Percentiles rank a stretch among this genome's conserved stretches.
Evolutionary conservation across 1,140 invertebrate genomes (phyloP).

Genomic region (Plectrocnemia conspersa): DNA sequence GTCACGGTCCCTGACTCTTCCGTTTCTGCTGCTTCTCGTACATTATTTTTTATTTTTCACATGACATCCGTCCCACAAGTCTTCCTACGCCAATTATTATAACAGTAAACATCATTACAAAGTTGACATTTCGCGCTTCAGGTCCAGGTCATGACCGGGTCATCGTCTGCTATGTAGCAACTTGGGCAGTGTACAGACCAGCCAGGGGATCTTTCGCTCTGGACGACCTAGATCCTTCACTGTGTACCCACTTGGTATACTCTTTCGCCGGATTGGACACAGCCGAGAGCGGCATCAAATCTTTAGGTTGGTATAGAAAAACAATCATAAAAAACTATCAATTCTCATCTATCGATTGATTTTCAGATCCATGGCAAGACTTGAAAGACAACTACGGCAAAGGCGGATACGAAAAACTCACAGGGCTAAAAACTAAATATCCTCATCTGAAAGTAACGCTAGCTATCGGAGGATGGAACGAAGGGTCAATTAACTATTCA

Average conservation of each 20-base stretch:
- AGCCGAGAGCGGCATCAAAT: conserved; percentile 59
- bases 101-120: too few relatives aligned
- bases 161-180: conserved; percentile 74
- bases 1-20: conserved; percentile 12
- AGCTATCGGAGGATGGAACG: conserved; percentile 86
- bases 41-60: too few relatives aligned
- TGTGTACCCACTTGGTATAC: conserved; percentile 87
- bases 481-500: conserved; percentile 78
- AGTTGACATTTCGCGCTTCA: too few relatives aligned
- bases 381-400: conserved; percentile 68
- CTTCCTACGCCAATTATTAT: too few relatives aligned
- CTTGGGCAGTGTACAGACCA: conserved; percentile 71
- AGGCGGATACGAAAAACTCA: conserved; percentile 66
- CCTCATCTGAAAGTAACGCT: conserved; percentile 71
- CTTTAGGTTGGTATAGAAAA: conserved; percentile 49
- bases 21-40: too few relatives aligned
- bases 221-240: conserved; percentile 66
- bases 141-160: conserved; percentile 56
- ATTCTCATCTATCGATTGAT: conserved; percentile 6
- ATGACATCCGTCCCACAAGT: too few relatives aligned
- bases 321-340: neutral
- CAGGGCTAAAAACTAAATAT: conserved; percentile 60
- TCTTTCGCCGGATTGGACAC: conserved; percentile 77
- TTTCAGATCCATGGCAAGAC: conserved; percentile 70
- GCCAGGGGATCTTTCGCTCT: conserved; percentile 59